phyloP scores from a whole-genome alignment of 1,140 invertebrate species.

The Planococcus citri region DNA sequence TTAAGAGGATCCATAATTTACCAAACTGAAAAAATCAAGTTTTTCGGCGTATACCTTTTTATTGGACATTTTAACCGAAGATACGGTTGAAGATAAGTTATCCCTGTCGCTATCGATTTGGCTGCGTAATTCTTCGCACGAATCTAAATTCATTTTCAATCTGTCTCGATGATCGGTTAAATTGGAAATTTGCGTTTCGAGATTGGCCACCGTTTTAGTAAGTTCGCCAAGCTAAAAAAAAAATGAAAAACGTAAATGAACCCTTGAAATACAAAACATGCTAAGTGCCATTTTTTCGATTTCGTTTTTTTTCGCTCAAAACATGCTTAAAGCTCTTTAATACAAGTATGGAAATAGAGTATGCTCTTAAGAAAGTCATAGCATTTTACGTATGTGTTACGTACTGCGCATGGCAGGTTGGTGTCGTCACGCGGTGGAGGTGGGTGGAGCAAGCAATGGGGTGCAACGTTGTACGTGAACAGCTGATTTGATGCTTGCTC shows the following conservation, averaged over 20 bases:
- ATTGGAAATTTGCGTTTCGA: slow-evolving; percentile 6
- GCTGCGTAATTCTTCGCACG: background rate
- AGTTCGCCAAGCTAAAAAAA: background rate
- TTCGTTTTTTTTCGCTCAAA: too few species aligned
- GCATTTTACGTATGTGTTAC: too few species aligned
- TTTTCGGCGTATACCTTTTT: background rate
- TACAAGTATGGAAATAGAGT: too few species aligned
- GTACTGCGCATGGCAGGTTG: too few species aligned
- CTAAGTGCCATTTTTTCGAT: too few species aligned
- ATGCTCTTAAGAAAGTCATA: too few species aligned
- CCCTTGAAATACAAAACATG: background rate
- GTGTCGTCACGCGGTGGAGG: too few species aligned
- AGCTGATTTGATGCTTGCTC: too few species aligned
- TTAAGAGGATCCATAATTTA: too few species aligned
- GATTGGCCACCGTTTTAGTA: background rate
- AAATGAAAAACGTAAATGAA: background rate
- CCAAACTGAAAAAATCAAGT: background rate
- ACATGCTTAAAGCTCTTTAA: too few species aligned
- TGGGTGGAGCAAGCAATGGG: too few species aligned
- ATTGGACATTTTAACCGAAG: background rate
- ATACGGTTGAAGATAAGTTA: background rate
- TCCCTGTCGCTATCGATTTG: background rate
- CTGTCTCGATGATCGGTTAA: background rate
- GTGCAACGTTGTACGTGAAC: too few species aligned
- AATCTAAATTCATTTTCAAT: background rate